Conservation (phyloP, 2,888 invertebrate species). For the Seira sanloemensis region DNA sequence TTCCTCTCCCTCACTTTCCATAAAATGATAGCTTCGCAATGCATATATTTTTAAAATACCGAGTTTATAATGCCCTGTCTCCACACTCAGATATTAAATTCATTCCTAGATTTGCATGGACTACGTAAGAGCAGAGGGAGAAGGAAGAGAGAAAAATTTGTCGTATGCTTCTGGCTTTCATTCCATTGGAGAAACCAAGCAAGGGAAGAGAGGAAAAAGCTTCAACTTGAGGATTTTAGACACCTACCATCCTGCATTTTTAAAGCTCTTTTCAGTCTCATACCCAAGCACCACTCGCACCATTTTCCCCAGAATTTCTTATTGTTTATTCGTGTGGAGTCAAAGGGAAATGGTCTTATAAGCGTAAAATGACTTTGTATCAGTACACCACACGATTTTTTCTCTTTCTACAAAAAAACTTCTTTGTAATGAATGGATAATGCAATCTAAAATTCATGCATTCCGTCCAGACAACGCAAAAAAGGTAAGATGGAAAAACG, state of each 20-base stretch:
- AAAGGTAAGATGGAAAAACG: not conserved
- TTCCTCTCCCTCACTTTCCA: not conserved
- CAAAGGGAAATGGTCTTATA: constrained; percentile 19
- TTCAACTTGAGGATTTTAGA: not conserved
- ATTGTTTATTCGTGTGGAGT: not conserved
- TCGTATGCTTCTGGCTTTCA: constrained; percentile 18
- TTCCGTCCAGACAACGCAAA: not conserved
- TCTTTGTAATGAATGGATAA: not conserved
- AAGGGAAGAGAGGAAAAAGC: not conserved
- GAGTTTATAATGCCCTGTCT: not conserved
- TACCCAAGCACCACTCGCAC: not conserved
- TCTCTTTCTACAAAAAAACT: not conserved
- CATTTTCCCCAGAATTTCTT: not conserved
- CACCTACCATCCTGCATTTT: not conserved
- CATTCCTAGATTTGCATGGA: constrained; percentile 18
- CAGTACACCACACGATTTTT: not conserved
- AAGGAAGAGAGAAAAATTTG: not conserved
- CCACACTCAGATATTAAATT: not conserved
- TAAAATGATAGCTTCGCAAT: not conserved
- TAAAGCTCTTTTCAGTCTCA: not conserved
- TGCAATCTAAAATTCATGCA: not conserved
- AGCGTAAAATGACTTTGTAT: constrained; percentile 56
- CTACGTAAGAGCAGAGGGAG: not conserved
- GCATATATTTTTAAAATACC: too few relatives aligned
- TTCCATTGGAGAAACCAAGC: not conserved